These are phyloP conservation scores for Calypte anna DNA, from an alignment of 2,113 vertebrate species.

Conservation along the genomic window DNA sequence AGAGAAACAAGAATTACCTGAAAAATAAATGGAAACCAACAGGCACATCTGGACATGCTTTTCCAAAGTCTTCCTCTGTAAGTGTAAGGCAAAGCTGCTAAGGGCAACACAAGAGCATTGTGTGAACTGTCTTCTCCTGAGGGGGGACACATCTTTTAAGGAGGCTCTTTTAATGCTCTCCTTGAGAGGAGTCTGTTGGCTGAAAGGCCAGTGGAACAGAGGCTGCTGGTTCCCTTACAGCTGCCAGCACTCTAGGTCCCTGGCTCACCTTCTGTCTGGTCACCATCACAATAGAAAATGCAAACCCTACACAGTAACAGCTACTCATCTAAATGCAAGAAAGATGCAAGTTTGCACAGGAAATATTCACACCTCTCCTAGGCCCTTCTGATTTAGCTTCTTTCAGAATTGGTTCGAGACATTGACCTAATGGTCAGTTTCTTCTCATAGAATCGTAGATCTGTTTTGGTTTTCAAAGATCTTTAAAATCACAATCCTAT, in stretches of 20 bases:
- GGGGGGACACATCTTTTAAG: accelerated
- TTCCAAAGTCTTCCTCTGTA: background rate
- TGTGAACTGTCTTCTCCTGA: background rate
- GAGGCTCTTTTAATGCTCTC: background rate
- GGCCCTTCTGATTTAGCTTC: background rate
- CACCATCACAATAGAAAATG: background rate
- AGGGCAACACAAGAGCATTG: background rate
- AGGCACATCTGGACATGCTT: background rate
- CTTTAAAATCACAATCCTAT: background rate
- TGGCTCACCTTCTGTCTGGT: background rate
- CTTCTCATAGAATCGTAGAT: background rate
- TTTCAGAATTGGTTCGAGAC: background rate
- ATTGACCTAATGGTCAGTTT: background rate
- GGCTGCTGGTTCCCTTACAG: background rate
- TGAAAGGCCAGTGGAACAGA: background rate
- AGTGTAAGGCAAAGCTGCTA: background rate
- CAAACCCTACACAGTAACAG: background rate
- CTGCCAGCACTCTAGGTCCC: background rate
- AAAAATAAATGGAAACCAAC: background rate
- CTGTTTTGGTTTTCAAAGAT: no score
- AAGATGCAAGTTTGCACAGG: background rate
- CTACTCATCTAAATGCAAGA: background rate
- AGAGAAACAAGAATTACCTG: background rate
- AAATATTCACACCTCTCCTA: background rate
- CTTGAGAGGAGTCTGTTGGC: background rate